Evolutionary conservation across 1,140 invertebrate genomes (phyloP).

Genomic region (Acromyrmex charruanus): DNA sequence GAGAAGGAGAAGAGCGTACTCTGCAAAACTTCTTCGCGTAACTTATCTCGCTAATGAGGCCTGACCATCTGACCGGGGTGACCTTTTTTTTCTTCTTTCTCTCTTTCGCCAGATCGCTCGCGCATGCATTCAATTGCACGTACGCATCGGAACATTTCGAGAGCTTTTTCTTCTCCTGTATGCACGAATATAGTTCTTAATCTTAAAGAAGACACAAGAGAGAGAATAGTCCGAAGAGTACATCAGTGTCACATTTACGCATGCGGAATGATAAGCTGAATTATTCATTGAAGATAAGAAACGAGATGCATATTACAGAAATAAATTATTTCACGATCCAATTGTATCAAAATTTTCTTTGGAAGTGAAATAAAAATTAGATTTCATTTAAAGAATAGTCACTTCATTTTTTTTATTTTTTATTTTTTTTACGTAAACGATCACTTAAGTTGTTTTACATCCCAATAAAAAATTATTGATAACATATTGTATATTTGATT

Average conservation of each 20-base stretch:
- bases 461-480: no score
- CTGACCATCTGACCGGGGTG: constrained; percentile 78
- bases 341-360: neutral
- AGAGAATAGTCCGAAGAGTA: neutral
- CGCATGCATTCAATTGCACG: constrained; percentile 32
- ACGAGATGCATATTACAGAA: neutral
- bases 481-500: no score
- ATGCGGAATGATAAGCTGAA: no score
- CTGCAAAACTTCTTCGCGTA: constrained; percentile 66
- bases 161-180: neutral
- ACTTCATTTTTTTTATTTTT: no score
- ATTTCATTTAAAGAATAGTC: no score
- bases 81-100: constrained; percentile 35
- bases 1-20: constrained; percentile 6
- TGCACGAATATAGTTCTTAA: constrained; percentile 37
- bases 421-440: no score
- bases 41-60: constrained; percentile 82
- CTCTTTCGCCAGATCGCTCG: neutral
- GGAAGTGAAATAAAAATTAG: neutral
- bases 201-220: neutral
- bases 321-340: neutral
- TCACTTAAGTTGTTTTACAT: no score
- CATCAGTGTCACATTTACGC: neutral
- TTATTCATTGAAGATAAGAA: neutral
- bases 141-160: constrained; percentile 61